These are phyloP conservation scores for Diphyllodes magnificus DNA, from an alignment of 2,113 vertebrate genomes.

Conservation along the genomic window DNA sequence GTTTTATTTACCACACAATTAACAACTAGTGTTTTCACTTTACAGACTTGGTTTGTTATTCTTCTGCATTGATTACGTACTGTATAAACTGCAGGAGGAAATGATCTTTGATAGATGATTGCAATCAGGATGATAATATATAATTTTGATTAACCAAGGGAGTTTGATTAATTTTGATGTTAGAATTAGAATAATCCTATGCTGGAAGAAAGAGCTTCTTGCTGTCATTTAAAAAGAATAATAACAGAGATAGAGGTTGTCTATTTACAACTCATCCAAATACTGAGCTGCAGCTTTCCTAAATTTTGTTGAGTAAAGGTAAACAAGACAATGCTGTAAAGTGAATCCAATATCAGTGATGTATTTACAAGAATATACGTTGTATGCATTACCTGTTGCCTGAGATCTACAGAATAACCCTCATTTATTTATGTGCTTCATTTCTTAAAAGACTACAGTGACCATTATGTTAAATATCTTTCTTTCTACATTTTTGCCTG, in stretches of 20 bases:
- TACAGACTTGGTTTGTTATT: constrained; percentile 28
- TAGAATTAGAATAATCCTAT: constrained; percentile 57
- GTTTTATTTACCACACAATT: background rate
- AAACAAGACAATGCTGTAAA: background rate
- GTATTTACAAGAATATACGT: background rate
- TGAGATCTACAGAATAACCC: background rate
- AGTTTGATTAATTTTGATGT: constrained; percentile 74
- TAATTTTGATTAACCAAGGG: constrained; percentile 77
- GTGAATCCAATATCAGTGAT: background rate
- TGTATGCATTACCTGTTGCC: background rate
- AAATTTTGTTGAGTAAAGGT: background rate
- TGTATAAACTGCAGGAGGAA: constrained; percentile 58
- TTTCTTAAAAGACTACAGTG: background rate
- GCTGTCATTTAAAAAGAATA: constrained; percentile 36
- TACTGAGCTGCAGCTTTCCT: background rate
- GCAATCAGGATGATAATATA: constrained; percentile 75
- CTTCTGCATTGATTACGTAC: constrained; percentile 62
- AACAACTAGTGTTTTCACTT: background rate
- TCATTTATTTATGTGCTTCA: background rate
- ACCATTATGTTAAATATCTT: background rate
- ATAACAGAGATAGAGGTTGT: background rate
- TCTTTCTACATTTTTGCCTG: background rate
- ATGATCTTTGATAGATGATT: constrained; percentile 75
- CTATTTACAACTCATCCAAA: constrained; percentile 1
- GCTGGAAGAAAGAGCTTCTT: constrained; percentile 36